Conservation (phyloP, 2,888 invertebrate species). For the Napeogenes inachia region DNA sequence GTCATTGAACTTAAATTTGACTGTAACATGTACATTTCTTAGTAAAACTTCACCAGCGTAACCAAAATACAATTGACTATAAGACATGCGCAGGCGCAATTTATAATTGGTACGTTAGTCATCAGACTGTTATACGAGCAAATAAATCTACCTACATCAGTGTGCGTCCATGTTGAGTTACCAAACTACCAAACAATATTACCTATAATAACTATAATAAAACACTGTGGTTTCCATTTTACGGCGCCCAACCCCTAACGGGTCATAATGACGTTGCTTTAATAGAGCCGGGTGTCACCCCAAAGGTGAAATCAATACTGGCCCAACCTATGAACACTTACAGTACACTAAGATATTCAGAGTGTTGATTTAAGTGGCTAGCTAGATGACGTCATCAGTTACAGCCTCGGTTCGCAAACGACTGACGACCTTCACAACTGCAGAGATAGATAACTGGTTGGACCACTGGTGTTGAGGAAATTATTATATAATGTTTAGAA, state of each 20-base stretch:
- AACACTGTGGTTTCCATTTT: no score
- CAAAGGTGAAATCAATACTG: no score
- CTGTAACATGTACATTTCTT: background rate
- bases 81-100: slow-evolving; percentile 13
- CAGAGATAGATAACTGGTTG: slow-evolving; percentile 14
- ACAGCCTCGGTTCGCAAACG: slow-evolving; percentile 12
- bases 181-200: no score
- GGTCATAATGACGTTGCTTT: no score
- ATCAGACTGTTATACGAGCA: slow-evolving; percentile 5
- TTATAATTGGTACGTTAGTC: slow-evolving; percentile 23
- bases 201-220: no score
- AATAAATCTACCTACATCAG: background rate
- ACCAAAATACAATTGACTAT: slow-evolving; percentile 16
- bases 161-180: background rate
- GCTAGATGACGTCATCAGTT: slow-evolving; percentile 12
- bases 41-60: slow-evolving; percentile 7
- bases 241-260: no score
- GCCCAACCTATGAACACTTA: no score
- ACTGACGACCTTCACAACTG: slow-evolving; percentile 21
- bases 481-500: background rate
- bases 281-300: no score
- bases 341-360: background rate
- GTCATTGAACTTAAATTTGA: background rate
- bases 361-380: no score
- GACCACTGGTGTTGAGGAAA: slow-evolving; percentile 7